Base-by-base conservation (phyloP, 2,888 invertebrate genomes). In the Drosophila ezoana region DNA sequence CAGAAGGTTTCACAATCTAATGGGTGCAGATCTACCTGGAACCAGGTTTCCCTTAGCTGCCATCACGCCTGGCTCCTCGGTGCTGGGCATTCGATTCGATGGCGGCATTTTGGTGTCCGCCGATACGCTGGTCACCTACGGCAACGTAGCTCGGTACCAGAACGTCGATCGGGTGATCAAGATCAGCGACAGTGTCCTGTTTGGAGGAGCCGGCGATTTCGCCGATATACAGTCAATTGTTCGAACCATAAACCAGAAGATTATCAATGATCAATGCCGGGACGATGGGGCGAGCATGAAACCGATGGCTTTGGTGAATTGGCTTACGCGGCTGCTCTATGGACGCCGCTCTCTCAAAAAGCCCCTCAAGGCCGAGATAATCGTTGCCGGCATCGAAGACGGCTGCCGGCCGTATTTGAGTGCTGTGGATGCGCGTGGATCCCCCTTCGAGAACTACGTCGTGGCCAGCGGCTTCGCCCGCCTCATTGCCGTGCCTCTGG, bases 151-250 rank as follows among this genome's bases (percentile, higher is more conserved):
- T 0, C 94, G 98, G 59, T 99, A 95, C 92, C 94, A 97, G 60
- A 95, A 97, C 91, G 95, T 97, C 54, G 95, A 96, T 1, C 95
- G 99, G 65, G 94, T 99, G 5, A 93, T 96, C 89, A 96, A 96
- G 93, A 96, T 99, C 35, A 99, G 99, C 89, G 95, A 97, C 53
- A 95, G 96, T 70, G 97, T 97, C 28, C 93, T 99, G 51, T 93
- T 99, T 9, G 98, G 98, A 0, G 96, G 96, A 56, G 95, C 97
- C 59, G 99, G 99, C 2, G 99, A 99, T 92, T 98, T 97, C 90
- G 99, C 98, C 8, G 99, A 99, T 92, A 99, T 95, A 90, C 99
- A 99, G 92, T 98, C 96, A 91, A 62, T 92, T 0, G 90, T 90
- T 61, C 82, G 89, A 13, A 85, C 73, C 41, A 90, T 92, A 13